Conservation (phyloP, 2,797 vertebrate genomes). For the Botia almorhae region DNA sequence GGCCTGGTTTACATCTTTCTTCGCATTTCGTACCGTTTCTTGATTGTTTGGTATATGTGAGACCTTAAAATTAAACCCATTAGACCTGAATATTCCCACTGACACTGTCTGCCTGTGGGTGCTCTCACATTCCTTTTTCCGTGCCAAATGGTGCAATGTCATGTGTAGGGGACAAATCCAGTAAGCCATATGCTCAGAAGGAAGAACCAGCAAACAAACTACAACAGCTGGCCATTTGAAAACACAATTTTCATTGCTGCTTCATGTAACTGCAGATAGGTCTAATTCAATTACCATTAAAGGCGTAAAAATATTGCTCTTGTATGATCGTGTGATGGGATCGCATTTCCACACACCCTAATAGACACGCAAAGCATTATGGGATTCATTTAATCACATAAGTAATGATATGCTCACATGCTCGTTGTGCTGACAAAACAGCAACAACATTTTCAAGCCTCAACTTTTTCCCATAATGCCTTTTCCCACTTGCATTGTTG, state of each 20-base stretch:
- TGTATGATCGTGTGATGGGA: neutral
- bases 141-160: slow-evolving; percentile 65
- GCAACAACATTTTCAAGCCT: neutral
- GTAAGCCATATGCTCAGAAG: slow-evolving; percentile 59
- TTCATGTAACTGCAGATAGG: slow-evolving; percentile 45
- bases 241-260: slow-evolving; percentile 53
- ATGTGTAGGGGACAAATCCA: slow-evolving; percentile 60
- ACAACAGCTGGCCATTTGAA: slow-evolving; percentile 65
- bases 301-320: slow-evolving; percentile 23
- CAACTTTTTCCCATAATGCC: slow-evolving; percentile 47
- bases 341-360: neutral
- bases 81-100: slow-evolving; percentile 44
- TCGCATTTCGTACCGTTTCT: slow-evolving; percentile 36
- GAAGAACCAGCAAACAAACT: slow-evolving; percentile 54
- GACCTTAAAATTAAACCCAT: slow-evolving; percentile 56
- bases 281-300: slow-evolving; percentile 57
- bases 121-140: slow-evolving; percentile 47
- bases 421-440: neutral
- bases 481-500: slow-evolving; percentile 62
- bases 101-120: slow-evolving; percentile 47
- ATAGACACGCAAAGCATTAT: neutral
- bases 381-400: neutral
- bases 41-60: slow-evolving; percentile 31
- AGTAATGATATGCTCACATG: slow-evolving; percentile 8
- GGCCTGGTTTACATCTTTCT: slow-evolving; percentile 26